These are phyloP conservation scores for Neogale vison DNA, from an alignment of 2,113 vertebrate species.

Conservation along the genomic window DNA sequence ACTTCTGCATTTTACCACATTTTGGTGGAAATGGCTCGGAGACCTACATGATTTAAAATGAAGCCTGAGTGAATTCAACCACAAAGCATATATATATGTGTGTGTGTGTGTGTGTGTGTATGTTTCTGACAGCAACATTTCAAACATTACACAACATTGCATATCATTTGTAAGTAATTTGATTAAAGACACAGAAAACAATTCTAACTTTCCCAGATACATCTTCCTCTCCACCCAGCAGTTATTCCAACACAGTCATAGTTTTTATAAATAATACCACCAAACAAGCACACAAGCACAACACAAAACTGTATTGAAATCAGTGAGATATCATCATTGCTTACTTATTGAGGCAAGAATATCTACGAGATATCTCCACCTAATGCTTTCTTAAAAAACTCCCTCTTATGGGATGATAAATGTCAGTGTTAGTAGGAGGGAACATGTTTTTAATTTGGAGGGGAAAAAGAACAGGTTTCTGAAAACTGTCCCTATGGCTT, in stretches of 20 bases:
- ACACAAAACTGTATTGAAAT: background rate
- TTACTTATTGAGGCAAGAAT: background rate
- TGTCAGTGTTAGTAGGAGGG: background rate
- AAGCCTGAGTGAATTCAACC: slow-evolving; percentile 69
- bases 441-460: background rate
- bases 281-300: background rate
- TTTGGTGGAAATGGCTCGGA: slow-evolving; percentile 80
- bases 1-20: slow-evolving; percentile 77
- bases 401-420: background rate
- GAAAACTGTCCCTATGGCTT: background rate
- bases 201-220: slow-evolving; percentile 73
- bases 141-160: slow-evolving; percentile 69
- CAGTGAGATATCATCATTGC: background rate
- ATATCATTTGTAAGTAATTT: slow-evolving; percentile 79
- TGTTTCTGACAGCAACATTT: slow-evolving; percentile 73
- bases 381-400: background rate
- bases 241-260: background rate
- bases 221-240: background rate
- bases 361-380: background rate
- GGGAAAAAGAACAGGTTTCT: background rate
- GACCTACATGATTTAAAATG: slow-evolving; percentile 71
- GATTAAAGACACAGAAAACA: slow-evolving; percentile 80
- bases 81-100: slow-evolving; percentile 36
- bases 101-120: background rate
- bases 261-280: background rate